phyloP scores from a whole-genome alignment of 2,797 vertebrate genomes.

The Telmatherina bonti region DNA sequence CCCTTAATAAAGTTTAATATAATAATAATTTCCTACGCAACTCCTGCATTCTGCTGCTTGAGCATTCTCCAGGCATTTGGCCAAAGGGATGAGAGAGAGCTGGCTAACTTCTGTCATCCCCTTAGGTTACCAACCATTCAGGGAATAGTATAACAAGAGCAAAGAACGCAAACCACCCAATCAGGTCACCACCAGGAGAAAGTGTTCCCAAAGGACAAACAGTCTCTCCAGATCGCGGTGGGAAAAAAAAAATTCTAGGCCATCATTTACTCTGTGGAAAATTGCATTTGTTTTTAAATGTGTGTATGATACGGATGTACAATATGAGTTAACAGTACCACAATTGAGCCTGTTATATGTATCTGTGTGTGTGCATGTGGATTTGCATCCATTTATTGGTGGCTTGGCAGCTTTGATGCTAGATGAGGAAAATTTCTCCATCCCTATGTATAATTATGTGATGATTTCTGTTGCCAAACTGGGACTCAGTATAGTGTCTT shows the following conservation, averaged over 20 bases:
- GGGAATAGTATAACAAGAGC: conserved; percentile 69
- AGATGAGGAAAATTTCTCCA: conserved; percentile 52
- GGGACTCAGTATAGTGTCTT: conserved; percentile 58
- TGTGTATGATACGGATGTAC: conserved; percentile 1
- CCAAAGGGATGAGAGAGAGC: conserved; percentile 66
- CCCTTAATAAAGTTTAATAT: conserved; percentile 64
- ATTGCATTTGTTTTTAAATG: conserved; percentile 44
- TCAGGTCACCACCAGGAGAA: conserved; percentile 78
- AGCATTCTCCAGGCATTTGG: conserved; percentile 61
- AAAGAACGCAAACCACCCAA: conserved; percentile 66
- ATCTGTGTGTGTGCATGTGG: conserved; percentile 27
- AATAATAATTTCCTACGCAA: conserved; percentile 57
- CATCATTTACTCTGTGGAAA: conserved; percentile 62
- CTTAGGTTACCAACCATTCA: conserved; percentile 64
- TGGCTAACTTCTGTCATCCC: conserved; percentile 66
- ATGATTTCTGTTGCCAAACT: conserved; percentile 60
- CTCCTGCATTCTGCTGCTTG: conserved; percentile 54
- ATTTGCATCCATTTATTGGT: conserved; percentile 53
- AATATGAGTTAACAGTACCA: conserved; percentile 21
- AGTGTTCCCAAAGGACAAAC: conserved; percentile 70
- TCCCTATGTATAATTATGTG: conserved; percentile 62
- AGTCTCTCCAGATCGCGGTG: conserved; percentile 55
- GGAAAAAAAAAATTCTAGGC: conserved; percentile 52
- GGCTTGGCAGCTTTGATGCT: conserved; percentile 53
- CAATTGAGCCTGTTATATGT: conserved; percentile 30